Percentiles rank a stretch among this genome's conserved stretches.
Conservation (phyloP, 2,888 invertebrate species). For the Drosophila anceps region DNA sequence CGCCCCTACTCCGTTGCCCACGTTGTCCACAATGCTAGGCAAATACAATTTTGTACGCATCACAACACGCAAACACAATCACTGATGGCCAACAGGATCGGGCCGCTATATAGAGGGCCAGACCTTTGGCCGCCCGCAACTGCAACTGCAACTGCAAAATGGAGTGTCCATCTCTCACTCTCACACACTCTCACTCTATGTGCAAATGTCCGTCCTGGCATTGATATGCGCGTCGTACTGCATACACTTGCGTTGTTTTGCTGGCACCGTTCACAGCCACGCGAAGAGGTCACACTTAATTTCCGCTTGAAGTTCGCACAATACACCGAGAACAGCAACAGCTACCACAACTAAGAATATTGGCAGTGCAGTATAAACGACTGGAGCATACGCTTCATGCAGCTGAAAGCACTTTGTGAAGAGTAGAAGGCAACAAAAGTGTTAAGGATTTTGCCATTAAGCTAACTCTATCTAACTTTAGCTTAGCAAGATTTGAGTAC, state of each 20-base stretch:
- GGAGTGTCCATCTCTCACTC: conserved; percentile 51
- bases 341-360: conserved; percentile 17
- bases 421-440: neutral
- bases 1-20: conserved; percentile 1
- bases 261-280: conserved; percentile 59
- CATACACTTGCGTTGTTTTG: conserved; percentile 51
- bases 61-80: conserved; percentile 82
- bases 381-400: neutral
- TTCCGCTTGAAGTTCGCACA: conserved; percentile 74
- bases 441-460: neutral
- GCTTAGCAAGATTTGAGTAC: neutral
- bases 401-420: neutral
- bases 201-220: conserved; percentile 40
- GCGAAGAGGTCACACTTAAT: conserved; percentile 81
- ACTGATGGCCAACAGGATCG: conserved; percentile 43
- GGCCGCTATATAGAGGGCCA: conserved; percentile 13
- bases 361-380: neutral
- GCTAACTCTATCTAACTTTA: too few relatives aligned
- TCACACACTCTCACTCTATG: conserved; percentile 6
- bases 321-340: conserved; percentile 38
- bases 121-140: conserved; percentile 33
- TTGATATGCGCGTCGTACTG: conserved; percentile 60
- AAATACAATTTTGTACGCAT: conserved; percentile 79
- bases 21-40: conserved; percentile 71
- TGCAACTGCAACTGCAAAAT: conserved; percentile 61